phyloP scores from a whole-genome alignment of 2,797 vertebrate genomes.

The Emydoidea blandingii region DNA sequence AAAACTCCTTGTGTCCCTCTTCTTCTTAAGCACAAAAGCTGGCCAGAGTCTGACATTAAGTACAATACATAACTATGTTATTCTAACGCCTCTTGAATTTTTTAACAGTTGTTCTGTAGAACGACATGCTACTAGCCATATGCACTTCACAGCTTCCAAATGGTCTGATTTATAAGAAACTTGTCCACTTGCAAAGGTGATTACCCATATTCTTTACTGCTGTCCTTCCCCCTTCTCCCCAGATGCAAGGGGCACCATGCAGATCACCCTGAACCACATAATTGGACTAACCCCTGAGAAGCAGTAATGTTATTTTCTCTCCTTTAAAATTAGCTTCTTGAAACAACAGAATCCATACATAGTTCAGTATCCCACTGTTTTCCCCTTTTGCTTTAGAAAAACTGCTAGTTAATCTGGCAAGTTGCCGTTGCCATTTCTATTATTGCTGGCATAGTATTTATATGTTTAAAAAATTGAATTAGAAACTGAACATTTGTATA shows the following conservation, averaged over 20 bases:
- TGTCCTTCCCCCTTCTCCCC: neutral
- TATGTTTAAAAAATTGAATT: neutral
- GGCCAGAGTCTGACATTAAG: neutral
- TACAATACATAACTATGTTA: neutral
- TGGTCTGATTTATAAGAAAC: accelerated
- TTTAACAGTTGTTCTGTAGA: accelerated
- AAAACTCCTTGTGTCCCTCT: neutral
- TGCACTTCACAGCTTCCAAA: neutral
- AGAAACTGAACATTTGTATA: neutral
- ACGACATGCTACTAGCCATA: neutral
- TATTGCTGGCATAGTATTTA: neutral
- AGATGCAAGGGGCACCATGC: neutral
- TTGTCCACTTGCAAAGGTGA: neutral
- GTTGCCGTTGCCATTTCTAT: conserved; percentile 15
- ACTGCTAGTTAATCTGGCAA: neutral
- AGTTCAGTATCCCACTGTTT: neutral
- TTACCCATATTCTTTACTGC: neutral
- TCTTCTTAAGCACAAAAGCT: neutral
- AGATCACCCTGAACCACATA: neutral
- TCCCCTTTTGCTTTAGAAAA: neutral
- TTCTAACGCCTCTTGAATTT: neutral
- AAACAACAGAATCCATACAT: neutral
- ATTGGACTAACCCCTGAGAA: neutral
- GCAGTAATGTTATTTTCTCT: neutral
- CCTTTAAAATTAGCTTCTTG: neutral